Percentiles rank a stretch among this genome's conserved stretches.
phyloP scores from a whole-genome alignment of 2,888 invertebrate species.

The Hoplodrina blanda region DNA sequence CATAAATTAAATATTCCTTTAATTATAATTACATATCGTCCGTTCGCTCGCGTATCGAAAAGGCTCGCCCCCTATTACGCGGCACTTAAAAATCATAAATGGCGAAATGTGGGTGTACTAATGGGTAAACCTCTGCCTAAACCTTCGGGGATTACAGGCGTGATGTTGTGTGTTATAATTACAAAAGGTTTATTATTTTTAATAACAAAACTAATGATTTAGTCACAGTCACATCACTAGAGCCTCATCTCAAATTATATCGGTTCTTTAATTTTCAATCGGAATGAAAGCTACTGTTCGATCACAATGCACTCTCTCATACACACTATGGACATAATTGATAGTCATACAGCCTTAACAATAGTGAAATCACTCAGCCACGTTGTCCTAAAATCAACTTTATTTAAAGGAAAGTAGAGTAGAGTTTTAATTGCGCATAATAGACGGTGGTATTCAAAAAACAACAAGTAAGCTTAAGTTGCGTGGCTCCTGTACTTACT shows the following conservation, averaged over 20 bases:
- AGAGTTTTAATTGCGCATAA: slow-evolving; percentile 59
- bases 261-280: slow-evolving; percentile 90
- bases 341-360: slow-evolving; percentile 89
- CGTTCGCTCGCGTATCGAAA: too few relatives aligned
- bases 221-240: slow-evolving; percentile 76
- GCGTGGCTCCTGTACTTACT: slow-evolving; percentile 90
- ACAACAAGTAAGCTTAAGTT: slow-evolving; percentile 85
- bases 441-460: slow-evolving; percentile 79
- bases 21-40: too few relatives aligned
- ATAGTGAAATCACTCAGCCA: slow-evolving; percentile 83
- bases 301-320: slow-evolving; percentile 88
- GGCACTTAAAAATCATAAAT: too few relatives aligned
- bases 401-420: slow-evolving; percentile 66
- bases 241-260: slow-evolving; percentile 84
- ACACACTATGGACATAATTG: slow-evolving; percentile 88
- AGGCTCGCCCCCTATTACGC: too few relatives aligned
- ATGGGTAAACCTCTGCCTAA: too few relatives aligned
- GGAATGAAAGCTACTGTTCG: slow-evolving; percentile 88
- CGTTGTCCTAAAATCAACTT: slow-evolving; percentile 65
- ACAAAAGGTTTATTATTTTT: not conserved
- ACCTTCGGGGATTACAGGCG: too few relatives aligned
- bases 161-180: too few relatives aligned
- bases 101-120: too few relatives aligned
- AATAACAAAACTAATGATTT: slow-evolving; percentile 24
- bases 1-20: too few relatives aligned